Evolutionary conservation across 2,797 vertebrate genomes (phyloP).

Genomic region (Huso huso): DNA sequence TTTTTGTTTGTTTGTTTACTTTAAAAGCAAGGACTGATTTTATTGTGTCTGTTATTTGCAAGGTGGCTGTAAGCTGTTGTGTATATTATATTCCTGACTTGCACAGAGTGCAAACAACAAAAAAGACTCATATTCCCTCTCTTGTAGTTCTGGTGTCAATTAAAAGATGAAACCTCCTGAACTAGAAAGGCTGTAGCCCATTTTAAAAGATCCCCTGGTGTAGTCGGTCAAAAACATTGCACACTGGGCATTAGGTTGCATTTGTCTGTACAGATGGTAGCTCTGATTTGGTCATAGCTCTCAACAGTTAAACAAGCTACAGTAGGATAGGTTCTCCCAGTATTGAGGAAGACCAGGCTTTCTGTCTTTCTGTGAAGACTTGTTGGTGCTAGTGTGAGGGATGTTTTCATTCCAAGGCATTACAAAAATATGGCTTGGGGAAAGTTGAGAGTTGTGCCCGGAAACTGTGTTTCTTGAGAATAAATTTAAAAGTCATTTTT

Average conservation of each 20-base stretch:
- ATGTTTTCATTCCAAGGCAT: constrained; percentile 70
- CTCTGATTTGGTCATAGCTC: constrained; percentile 44
- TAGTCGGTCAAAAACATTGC: constrained; percentile 72
- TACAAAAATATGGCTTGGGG: constrained; percentile 42
- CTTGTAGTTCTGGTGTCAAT: constrained; percentile 48
- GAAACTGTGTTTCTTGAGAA: too few relatives aligned
- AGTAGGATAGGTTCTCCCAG: constrained; percentile 49
- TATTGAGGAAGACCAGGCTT: constrained; percentile 34
- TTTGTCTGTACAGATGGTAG: constrained; percentile 34
- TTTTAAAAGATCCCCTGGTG: constrained; percentile 58
- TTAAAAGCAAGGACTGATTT: constrained; percentile 63
- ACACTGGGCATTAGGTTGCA: constrained; percentile 53
- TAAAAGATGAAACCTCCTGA: constrained; percentile 46
- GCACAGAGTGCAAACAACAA: constrained; percentile 34
- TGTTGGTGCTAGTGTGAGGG: constrained; percentile 48
- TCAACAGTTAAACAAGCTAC: constrained; percentile 56
- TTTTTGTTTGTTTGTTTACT: constrained; percentile 54
- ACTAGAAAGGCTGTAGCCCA: constrained; percentile 58
- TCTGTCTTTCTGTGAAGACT: constrained; percentile 41
- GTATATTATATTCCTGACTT: constrained; percentile 58
- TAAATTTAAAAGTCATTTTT: too few relatives aligned
- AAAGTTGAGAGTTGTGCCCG: constrained; percentile 40
- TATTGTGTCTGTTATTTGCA: constrained; percentile 53
- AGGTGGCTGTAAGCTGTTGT: constrained; percentile 70
- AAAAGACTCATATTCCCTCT: constrained; percentile 46